These are phyloP conservation scores for Galeopterus variegatus DNA, from an alignment of 2,113 vertebrate species.

Conservation along the genomic window DNA sequence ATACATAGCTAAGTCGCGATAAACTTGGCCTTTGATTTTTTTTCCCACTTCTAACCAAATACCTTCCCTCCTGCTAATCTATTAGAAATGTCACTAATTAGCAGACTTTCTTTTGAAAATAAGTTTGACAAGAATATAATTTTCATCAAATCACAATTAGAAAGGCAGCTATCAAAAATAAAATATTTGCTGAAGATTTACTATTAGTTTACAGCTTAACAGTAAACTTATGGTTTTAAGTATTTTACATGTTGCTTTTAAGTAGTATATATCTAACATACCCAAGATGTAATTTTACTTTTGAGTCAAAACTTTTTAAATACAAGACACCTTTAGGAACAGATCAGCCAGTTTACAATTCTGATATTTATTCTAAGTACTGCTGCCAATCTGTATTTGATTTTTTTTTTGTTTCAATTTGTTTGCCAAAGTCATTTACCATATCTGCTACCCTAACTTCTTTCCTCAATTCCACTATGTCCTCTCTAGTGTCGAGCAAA, in stretches of 20 bases:
- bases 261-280: background rate
- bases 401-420: background rate
- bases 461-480: background rate
- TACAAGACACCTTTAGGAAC: background rate
- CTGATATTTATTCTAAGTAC: slow-evolving; percentile 31
- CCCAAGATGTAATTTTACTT: background rate
- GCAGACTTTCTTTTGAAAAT: slow-evolving; percentile 49
- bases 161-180: slow-evolving; percentile 64
- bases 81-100: slow-evolving; percentile 52
- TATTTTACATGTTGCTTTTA: slow-evolving; percentile 56
- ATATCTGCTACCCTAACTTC: background rate
- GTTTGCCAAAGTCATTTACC: slow-evolving; percentile 38
- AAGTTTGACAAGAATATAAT: slow-evolving; percentile 1
- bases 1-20: background rate
- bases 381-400: slow-evolving; percentile 21
- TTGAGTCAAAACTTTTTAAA: slow-evolving; percentile 52
- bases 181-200: slow-evolving; percentile 62
- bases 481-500: background rate
- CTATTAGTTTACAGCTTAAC: background rate
- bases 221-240: background rate
- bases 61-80: slow-evolving; percentile 45
- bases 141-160: slow-evolving; percentile 40
- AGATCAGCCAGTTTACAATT: background rate
- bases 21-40: slow-evolving; percentile 36
- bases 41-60: slow-evolving; percentile 51